phyloP scores from a whole-genome alignment of 2,888 invertebrate species.

The Rhamphomyia laevipes region DNA sequence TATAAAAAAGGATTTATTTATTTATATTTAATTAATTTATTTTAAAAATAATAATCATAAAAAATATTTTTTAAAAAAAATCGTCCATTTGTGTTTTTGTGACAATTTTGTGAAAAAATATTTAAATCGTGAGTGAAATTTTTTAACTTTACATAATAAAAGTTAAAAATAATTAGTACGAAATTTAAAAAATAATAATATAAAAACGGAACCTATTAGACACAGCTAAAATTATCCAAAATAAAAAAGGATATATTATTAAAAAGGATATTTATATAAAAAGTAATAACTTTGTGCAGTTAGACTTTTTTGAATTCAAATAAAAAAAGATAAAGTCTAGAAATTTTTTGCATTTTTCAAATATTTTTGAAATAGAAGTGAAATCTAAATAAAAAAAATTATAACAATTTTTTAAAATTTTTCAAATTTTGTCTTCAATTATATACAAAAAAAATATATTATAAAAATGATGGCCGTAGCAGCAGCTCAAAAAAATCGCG shows the following conservation, averaged over 20 bases:
- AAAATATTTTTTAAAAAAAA: conserved; percentile 9
- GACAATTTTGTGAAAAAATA: conserved; percentile 7
- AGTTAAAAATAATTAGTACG: conserved; percentile 29
- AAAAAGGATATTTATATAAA: conserved; percentile 13
- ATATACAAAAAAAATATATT: conserved; percentile 22
- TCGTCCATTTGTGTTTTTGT: conserved; percentile 7
- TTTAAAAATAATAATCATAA: conserved; percentile 1
- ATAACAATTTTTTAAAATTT: conserved; percentile 27
- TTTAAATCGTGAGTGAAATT: background rate
- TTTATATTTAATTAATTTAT: conserved; percentile 9
- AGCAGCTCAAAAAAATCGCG: conserved; percentile 87
- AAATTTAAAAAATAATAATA: conserved; percentile 7
- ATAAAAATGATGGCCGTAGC: conserved; percentile 70
- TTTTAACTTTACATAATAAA: conserved; percentile 12
- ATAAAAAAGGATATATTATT: background rate
- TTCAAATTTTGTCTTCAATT: no score
- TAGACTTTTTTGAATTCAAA: background rate
- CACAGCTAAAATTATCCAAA: background rate
- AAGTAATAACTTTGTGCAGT: conserved; percentile 25
- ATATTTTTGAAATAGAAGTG: background rate
- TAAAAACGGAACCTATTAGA: conserved; percentile 8
- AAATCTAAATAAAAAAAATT: conserved; percentile 17
- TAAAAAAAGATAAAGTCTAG: background rate
- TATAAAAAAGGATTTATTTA: conserved; percentile 11
- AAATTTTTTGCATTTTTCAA: background rate